Conservation (phyloP, 2,888 invertebrate genomes). For the Ophioninae sp. region DNA sequence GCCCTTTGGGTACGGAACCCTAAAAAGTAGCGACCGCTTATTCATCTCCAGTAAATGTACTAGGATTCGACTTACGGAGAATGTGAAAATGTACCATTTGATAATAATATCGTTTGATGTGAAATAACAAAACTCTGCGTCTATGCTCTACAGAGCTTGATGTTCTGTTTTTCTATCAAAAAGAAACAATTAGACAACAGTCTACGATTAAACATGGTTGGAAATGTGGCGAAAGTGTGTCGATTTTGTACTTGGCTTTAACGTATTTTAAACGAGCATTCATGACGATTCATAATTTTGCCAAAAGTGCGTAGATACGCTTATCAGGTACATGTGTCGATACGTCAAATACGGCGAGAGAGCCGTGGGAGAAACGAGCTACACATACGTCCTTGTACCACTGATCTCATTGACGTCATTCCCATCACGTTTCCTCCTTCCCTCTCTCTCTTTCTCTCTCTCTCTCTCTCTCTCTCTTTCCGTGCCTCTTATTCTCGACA, state of each 20-base stretch:
- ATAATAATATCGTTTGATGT: no score
- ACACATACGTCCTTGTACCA: slow-evolving; percentile 62
- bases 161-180: no score
- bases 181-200: no score
- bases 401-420: slow-evolving; percentile 65
- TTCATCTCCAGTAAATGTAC: background rate
- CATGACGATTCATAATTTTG: slow-evolving; percentile 3
- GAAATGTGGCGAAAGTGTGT: no score
- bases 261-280: background rate
- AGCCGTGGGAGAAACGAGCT: background rate
- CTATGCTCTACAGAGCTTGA: no score
- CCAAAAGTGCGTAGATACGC: slow-evolving; percentile 5
- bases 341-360: slow-evolving; percentile 10
- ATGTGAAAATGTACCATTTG: no score
- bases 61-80: no score
- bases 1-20: no score
- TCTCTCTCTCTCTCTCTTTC: slow-evolving; percentile 38
- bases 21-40: background rate
- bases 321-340: slow-evolving; percentile 20
- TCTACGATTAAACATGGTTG: no score
- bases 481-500: slow-evolving; percentile 28
- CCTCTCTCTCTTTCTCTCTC: slow-evolving; percentile 2
- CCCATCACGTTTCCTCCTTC: slow-evolving; percentile 34
- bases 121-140: no score
- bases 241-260: background rate